Percentiles rank a stretch among this genome's conserved stretches.
Conservation (phyloP, 1,140 invertebrate species). For the Diploscapter pachys region DNA sequence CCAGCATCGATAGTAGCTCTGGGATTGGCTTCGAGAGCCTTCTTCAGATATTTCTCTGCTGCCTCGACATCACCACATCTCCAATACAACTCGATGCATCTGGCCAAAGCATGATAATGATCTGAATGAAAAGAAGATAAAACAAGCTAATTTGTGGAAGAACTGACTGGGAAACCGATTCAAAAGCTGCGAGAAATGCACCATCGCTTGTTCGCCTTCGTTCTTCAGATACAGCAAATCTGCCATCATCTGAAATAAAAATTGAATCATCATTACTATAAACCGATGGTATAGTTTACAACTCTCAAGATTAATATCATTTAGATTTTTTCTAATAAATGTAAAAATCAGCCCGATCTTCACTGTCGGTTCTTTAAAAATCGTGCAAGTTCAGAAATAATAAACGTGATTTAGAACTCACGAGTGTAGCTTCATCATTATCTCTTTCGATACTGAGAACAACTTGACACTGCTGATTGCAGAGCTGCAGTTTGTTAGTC, state of each 20-base stretch:
- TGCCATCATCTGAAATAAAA: conserved; percentile 73
- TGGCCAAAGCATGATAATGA: conserved; percentile 69
- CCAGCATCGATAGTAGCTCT: conserved; percentile 65
- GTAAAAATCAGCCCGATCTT: no score
- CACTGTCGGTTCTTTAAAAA: no score
- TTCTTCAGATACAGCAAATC: conserved; percentile 89
- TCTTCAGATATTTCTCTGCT: conserved; percentile 70
- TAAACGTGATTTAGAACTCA: no score
- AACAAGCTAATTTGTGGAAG: conserved; percentile 20
- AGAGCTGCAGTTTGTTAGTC: no score
- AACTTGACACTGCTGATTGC: no score
- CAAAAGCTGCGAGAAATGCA: conserved; percentile 82
- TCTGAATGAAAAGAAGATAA: conserved; percentile 50
- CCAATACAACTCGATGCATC: conserved; percentile 81
- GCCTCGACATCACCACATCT: conserved; percentile 68
- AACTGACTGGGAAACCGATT: conserved; percentile 64
- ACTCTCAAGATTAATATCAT: no score
- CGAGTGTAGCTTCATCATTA: no score
- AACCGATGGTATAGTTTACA: no score
- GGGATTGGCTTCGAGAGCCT: conserved; percentile 68
- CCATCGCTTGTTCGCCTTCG: conserved; percentile 82
- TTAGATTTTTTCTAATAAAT: no score
- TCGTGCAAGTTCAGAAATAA: no score
- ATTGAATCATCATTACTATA: no score
- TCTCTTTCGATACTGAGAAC: no score